These are phyloP conservation scores for Yponomeuta plumbellus DNA, from an alignment of 2,888 invertebrate genomes.

Conservation along the genomic window DNA sequence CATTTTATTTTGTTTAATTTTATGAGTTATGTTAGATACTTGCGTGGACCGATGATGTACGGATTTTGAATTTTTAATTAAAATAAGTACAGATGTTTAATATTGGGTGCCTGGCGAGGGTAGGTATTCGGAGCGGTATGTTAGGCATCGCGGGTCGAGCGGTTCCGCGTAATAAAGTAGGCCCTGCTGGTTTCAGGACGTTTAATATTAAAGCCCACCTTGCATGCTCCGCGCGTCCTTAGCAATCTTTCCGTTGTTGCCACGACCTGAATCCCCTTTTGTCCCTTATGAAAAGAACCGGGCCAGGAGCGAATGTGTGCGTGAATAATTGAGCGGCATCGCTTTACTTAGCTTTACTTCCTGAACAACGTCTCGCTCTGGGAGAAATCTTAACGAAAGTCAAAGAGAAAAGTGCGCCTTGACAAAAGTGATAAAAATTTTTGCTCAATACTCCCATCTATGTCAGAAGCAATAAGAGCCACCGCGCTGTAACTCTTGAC, in stretches of 20 bases:
- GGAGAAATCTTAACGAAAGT: slow-evolving; percentile 59
- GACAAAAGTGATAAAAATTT: too few relatives aligned
- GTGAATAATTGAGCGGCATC: slow-evolving; percentile 68
- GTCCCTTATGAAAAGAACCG: slow-evolving; percentile 66
- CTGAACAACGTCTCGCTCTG: slow-evolving; percentile 28
- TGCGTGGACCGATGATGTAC: too few relatives aligned
- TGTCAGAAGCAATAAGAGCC: too few relatives aligned
- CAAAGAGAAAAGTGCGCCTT: slow-evolving; percentile 39
- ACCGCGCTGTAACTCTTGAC: too few relatives aligned
- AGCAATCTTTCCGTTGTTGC: slow-evolving; percentile 69
- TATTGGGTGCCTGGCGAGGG: background rate
- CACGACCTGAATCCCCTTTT: slow-evolving; percentile 67
- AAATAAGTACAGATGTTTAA: background rate
- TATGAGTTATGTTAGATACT: too few relatives aligned
- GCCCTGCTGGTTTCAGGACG: slow-evolving; percentile 31
- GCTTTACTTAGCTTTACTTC: slow-evolving; percentile 33
- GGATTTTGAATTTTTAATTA: background rate
- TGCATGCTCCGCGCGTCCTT: slow-evolving; percentile 44
- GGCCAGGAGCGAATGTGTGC: slow-evolving; percentile 57
- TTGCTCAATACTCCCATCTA: too few relatives aligned
- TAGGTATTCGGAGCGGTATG: background rate
- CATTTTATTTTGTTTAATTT: too few relatives aligned
- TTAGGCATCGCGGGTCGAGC: background rate
- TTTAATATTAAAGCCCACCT: slow-evolving; percentile 64
- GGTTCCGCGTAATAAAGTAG: slow-evolving; percentile 46